Conservation (phyloP, 2,113 vertebrate species). For the Osmerus mordax region DNA sequence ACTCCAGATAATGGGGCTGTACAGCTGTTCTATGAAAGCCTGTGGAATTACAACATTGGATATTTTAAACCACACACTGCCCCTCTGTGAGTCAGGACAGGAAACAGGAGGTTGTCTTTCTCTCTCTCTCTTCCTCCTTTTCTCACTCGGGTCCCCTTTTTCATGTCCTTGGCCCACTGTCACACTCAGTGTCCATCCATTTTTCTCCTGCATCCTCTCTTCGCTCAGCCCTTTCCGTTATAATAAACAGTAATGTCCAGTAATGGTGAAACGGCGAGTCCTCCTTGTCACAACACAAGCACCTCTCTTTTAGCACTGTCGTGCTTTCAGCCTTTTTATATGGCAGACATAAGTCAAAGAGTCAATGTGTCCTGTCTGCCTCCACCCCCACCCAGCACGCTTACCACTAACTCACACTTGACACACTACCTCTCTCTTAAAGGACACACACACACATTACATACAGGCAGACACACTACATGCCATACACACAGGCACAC, state of each 20-base stretch:
- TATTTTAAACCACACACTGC: slow-evolving; percentile 1
- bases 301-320: slow-evolving; percentile 29
- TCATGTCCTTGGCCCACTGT: background rate
- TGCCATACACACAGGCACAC: too few relatives aligned
- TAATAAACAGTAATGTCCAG: slow-evolving; percentile 45
- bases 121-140: slow-evolving; percentile 1
- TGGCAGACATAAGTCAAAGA: slow-evolving; percentile 45
- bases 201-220: background rate
- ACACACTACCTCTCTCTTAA: slow-evolving; percentile 7
- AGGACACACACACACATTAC: too few relatives aligned
- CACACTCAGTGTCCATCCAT: background rate
- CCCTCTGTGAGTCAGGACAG: background rate
- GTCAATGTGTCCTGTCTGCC: slow-evolving; percentile 37
- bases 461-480: too few relatives aligned
- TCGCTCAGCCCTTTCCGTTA: slow-evolving; percentile 16
- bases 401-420: background rate
- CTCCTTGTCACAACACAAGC: slow-evolving; percentile 43
- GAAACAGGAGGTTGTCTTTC: background rate
- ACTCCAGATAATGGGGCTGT: slow-evolving; percentile 26
- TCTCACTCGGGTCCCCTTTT: background rate
- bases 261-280: slow-evolving; percentile 36
- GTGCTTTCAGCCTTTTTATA: slow-evolving; percentile 41
- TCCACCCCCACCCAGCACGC: slow-evolving; percentile 10
- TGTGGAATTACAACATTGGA: slow-evolving; percentile 14
- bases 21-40: slow-evolving; percentile 23